Conservation (phyloP, 2,888 invertebrate genomes). For the Stenotaenia linearis region DNA sequence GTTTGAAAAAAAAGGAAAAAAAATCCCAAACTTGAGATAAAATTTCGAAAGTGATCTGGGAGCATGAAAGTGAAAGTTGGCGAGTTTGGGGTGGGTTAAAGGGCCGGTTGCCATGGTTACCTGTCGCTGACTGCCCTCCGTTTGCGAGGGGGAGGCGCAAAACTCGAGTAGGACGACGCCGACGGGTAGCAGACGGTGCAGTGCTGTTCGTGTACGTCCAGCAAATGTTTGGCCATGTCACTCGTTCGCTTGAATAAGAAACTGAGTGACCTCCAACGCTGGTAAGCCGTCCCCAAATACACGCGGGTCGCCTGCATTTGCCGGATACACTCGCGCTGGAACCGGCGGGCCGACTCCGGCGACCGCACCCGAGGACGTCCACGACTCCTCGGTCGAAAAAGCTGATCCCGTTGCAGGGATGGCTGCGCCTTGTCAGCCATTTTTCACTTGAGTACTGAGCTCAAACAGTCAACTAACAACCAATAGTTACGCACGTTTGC, state of each 20-base stretch:
- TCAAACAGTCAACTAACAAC: constrained; percentile 5
- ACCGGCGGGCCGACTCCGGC: constrained; percentile 30
- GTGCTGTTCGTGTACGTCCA: constrained; percentile 32
- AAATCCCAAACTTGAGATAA: neutral
- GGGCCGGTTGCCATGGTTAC: neutral
- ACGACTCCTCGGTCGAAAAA: constrained; percentile 11
- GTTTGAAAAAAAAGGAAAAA: neutral
- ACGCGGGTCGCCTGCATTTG: constrained; percentile 33
- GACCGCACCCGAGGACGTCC: constrained; percentile 29
- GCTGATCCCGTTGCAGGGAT: constrained; percentile 8
- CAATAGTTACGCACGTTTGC: neutral
- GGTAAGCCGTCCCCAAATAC: constrained; percentile 30
- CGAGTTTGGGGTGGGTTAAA: neutral
- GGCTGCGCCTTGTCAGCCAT: constrained; percentile 30
- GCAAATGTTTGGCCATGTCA: constrained; percentile 33
- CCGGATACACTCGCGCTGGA: constrained; percentile 31
- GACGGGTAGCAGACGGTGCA: constrained; percentile 30
- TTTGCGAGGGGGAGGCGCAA: neutral
- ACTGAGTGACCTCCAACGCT: constrained; percentile 30
- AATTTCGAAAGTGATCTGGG: neutral
- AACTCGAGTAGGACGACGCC: constrained; percentile 5
- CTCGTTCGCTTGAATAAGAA: constrained; percentile 31
- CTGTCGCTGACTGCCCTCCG: neutral
- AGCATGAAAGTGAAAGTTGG: neutral
- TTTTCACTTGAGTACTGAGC: constrained; percentile 5